phyloP scores from a whole-genome alignment of 2,113 vertebrate genomes.

The Callorhinus ursinus region DNA sequence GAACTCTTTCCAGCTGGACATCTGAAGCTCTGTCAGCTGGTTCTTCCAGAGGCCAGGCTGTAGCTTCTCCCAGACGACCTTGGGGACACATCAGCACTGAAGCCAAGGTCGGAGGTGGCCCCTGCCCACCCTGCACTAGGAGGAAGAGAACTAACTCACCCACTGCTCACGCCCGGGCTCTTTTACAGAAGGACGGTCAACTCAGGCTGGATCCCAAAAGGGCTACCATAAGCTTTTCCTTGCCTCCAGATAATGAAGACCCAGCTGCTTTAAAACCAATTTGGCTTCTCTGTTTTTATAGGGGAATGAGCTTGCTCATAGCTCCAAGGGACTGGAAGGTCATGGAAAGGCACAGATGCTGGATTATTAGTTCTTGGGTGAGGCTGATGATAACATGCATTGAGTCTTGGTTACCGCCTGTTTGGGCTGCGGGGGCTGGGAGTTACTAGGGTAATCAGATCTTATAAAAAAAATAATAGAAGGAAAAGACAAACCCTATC shows the following conservation, averaged over 20 bases:
- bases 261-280: neutral
- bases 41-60: neutral
- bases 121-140: neutral
- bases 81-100: neutral
- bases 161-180: accelerated
- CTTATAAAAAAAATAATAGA: constrained; percentile 11
- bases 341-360: neutral
- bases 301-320: neutral
- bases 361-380: neutral
- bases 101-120: neutral
- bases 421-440: neutral
- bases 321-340: neutral
- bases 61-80: neutral
- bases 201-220: neutral
- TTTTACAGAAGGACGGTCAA: neutral
- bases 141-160: neutral
- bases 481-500: neutral
- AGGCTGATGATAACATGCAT: neutral
- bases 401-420: neutral
- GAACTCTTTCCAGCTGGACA: neutral
- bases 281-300: neutral
- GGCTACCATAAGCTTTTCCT: neutral
- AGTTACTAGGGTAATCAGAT: constrained; percentile 30
- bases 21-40: neutral
- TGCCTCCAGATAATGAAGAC: neutral